phyloP scores from a whole-genome alignment of 1,140 invertebrate species.

The Varroa destructor region DNA sequence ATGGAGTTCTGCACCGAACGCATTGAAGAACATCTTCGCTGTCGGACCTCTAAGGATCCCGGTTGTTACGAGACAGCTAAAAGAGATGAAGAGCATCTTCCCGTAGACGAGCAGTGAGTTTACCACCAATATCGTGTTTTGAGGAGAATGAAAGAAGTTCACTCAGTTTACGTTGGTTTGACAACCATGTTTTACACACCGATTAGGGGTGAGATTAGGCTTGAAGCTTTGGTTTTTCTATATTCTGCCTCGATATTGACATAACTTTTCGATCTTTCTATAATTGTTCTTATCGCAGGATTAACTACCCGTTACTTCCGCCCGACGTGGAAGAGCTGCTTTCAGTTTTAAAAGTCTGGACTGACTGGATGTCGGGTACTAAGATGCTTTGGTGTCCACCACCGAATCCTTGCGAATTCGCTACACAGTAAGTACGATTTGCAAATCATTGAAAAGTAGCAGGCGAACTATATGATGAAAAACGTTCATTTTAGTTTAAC shows the following conservation, averaged over 20 bases:
- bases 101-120: too few relatives aligned
- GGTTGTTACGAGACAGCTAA: too few relatives aligned
- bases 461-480: background rate
- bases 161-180: background rate
- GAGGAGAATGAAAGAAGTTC: background rate
- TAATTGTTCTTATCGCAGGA: background rate
- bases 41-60: too few relatives aligned
- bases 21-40: conserved; percentile 36
- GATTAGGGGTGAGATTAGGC: too few relatives aligned
- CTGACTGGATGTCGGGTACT: conserved; percentile 78
- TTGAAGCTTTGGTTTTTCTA: too few relatives aligned
- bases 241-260: too few relatives aligned
- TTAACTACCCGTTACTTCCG: background rate
- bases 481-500: conserved; percentile 4
- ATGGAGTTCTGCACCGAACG: conserved; percentile 34
- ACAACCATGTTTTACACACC: too few relatives aligned
- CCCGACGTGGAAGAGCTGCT: conserved; percentile 34
- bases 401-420: conserved; percentile 60
- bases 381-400: conserved; percentile 70
- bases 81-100: too few relatives aligned
- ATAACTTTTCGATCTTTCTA: too few relatives aligned
- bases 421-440: conserved; percentile 55
- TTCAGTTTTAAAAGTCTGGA: conserved; percentile 51
- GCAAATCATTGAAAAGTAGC: background rate
- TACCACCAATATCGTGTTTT: background rate